A percentile compares a stretch with the other conserved stretches of the same genome.
phyloP scores from a whole-genome alignment of 1,140 invertebrate species.

The Euura lappo region DNA sequence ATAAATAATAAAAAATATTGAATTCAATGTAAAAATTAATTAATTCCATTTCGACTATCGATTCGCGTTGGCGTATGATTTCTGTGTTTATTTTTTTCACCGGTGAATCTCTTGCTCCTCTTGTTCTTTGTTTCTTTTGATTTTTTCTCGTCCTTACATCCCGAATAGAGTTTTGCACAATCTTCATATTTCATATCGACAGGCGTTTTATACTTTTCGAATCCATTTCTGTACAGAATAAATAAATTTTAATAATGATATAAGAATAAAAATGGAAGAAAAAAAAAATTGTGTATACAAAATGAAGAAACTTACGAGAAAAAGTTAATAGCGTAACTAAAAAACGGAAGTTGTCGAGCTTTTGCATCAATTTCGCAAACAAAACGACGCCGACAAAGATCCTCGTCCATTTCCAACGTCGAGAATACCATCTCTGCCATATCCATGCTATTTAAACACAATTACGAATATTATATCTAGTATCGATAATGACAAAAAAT shows the following conservation, averaged over 20 bases:
- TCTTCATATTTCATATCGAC: not conserved
- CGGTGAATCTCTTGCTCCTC: not conserved
- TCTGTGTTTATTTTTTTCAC: not conserved
- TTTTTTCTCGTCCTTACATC: not conserved
- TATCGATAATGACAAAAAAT: not conserved
- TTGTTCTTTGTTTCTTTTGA: not conserved
- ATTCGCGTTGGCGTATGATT: not conserved
- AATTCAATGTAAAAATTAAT: too few relatives aligned
- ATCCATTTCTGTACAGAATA: conserved; percentile 2
- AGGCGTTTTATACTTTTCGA: not conserved
- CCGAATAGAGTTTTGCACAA: not conserved
- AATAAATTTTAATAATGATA: not conserved
- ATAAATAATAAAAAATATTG: too few relatives aligned
- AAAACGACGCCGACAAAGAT: conserved; percentile 18
- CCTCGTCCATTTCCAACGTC: conserved; percentile 18
- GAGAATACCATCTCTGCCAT: conserved; percentile 21
- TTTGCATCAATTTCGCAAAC: conserved; percentile 19
- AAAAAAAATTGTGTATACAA: not conserved
- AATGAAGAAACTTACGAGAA: not conserved
- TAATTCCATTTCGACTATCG: not conserved
- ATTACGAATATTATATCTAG: not conserved
- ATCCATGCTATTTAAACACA: not conserved
- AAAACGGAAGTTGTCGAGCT: conserved; percentile 1
- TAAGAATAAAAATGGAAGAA: conserved; percentile 4
- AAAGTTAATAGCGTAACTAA: conserved; percentile 17